Conservation (phyloP, 92 coral and sea anemone genomes). For the Siderastrea radians region DNA sequence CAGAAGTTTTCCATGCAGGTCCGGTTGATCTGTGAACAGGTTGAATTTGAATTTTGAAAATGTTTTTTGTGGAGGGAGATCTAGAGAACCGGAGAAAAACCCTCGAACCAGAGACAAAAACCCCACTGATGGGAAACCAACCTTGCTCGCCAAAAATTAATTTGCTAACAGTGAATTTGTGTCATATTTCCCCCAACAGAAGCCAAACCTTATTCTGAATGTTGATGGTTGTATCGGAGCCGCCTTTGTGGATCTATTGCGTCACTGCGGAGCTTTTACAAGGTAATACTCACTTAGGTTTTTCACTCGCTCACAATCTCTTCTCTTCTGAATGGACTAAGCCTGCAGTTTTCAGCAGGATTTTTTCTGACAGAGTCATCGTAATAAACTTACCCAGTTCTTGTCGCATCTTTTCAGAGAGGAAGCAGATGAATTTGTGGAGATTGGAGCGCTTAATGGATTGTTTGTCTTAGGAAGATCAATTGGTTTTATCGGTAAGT, state of each 20-base stretch:
- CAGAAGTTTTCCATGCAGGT: too few species aligned
- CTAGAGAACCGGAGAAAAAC: too few species aligned
- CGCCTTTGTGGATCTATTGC: conserved; percentile 94
- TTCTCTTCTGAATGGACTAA: neutral
- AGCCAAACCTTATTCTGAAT: conserved; percentile 97
- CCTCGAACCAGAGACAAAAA: too few species aligned
- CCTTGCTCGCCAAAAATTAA: too few species aligned
- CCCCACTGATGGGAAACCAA: too few species aligned
- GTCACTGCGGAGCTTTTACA: conserved; percentile 97
- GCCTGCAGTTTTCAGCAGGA: neutral
- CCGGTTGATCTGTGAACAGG: too few species aligned
- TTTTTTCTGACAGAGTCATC: neutral
- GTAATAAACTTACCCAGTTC: neutral
- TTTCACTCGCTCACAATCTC: neutral
- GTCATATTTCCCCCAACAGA: conserved; percentile 46
- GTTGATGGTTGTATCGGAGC: conserved; percentile 99
- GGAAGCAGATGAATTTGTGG: conserved; percentile 95
- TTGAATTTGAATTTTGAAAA: too few species aligned
- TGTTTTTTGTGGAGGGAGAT: too few species aligned
- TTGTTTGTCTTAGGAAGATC: conserved; percentile 98
- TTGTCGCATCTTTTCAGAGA: conserved; percentile 66
- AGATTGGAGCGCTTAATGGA: conserved; percentile 97
- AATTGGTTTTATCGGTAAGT: conserved; percentile 98
- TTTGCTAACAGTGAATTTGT: too few species aligned
- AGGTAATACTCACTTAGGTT: conserved; percentile 51